phyloP scores from a whole-genome alignment of 2,113 vertebrate genomes.

The Tiliqua scincoides region DNA sequence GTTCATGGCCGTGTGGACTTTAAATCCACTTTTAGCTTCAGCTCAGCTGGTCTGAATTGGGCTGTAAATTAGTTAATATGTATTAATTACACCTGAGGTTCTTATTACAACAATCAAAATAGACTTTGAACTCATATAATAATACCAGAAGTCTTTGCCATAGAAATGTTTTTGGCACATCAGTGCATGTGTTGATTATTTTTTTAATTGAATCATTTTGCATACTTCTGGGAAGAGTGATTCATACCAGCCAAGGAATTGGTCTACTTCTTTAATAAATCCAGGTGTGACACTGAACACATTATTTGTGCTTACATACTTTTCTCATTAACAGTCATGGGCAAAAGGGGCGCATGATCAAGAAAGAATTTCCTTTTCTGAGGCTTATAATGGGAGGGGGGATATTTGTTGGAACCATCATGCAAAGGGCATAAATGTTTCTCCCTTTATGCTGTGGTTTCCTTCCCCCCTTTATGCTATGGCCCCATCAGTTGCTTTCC shows the following conservation, averaged over 20 bases:
- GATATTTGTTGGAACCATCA: no score
- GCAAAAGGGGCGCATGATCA: no score
- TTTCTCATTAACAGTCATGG: no score
- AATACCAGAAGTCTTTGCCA: background rate
- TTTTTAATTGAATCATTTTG: background rate
- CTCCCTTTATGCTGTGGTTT: no score
- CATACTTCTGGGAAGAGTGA: background rate
- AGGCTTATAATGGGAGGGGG: no score
- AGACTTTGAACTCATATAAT: conserved; percentile 10
- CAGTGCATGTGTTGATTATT: background rate
- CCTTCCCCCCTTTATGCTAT: no score
- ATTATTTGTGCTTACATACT: no score
- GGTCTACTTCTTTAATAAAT: background rate
- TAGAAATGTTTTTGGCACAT: background rate
- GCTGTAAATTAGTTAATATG: background rate
- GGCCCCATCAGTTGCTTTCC: no score
- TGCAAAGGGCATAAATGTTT: no score
- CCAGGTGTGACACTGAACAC: no score
- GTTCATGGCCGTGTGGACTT: background rate
- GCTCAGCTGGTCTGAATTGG: conserved; percentile 4
- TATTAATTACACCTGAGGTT: background rate
- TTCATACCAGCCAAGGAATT: background rate
- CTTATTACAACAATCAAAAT: background rate
- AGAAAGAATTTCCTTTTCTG: no score
- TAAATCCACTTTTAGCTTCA: background rate